These are phyloP conservation scores for Tokudaia tokunoshimensis DNA, from an alignment of 2,797 vertebrate species.

Conservation along the genomic window DNA sequence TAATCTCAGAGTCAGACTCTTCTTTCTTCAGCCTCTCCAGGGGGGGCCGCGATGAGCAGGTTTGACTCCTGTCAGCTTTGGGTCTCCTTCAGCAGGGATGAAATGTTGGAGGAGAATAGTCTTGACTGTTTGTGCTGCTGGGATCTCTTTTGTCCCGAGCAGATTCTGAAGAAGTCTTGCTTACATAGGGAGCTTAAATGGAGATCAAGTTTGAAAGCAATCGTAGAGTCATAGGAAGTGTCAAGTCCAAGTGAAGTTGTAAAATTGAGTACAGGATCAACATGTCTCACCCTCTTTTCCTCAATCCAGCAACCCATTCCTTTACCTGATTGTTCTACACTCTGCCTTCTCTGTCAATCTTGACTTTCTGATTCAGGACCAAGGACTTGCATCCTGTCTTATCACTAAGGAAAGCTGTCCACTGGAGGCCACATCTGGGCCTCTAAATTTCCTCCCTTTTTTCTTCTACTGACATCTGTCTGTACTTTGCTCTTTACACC, in stretches of 20 bases:
- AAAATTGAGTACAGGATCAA: neutral
- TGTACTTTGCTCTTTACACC: neutral
- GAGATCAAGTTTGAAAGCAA: neutral
- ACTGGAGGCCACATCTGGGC: neutral
- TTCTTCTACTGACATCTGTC: neutral
- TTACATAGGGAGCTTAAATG: neutral
- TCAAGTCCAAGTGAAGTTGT: neutral
- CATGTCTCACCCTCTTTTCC: fast-evolving
- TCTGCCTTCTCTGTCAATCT: neutral
- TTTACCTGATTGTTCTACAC: neutral
- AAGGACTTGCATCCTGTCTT: neutral
- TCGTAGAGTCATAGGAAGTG: neutral
- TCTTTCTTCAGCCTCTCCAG: neutral
- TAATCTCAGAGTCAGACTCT: neutral
- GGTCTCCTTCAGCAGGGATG: neutral
- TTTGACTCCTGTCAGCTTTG: neutral
- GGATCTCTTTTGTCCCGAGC: neutral
- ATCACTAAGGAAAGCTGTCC: neutral
- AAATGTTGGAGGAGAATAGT: neutral
- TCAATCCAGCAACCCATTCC: neutral
- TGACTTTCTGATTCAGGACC: neutral
- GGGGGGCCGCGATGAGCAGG: neutral
- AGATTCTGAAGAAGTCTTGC: neutral
- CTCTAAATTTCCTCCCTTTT: neutral
- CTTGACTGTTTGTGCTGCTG: neutral